phyloP scores from a whole-genome alignment of 2,797 vertebrate genomes.

The Calcarius lapponicus region DNA sequence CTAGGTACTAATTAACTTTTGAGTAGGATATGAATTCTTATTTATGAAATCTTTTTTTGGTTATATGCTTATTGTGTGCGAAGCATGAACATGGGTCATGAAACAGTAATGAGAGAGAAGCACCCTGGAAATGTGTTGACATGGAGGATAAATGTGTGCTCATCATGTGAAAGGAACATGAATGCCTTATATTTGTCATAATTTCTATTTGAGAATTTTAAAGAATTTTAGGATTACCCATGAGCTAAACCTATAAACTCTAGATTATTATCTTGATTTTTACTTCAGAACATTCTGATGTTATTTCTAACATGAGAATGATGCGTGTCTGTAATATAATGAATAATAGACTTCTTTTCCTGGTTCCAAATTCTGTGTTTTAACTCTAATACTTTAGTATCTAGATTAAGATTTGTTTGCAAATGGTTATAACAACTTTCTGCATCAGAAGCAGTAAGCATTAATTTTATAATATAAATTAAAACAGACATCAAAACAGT shows the following conservation, averaged over 20 bases:
- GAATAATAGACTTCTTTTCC: not conserved
- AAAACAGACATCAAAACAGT: not conserved
- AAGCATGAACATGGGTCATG: not conserved
- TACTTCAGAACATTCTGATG: not conserved
- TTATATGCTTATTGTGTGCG: not conserved
- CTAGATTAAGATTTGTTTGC: not conserved
- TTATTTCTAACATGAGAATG: not conserved
- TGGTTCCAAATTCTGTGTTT: not conserved
- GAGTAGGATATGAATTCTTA: not conserved
- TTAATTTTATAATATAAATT: not conserved
- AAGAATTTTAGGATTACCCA: not conserved
- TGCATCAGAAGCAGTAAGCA: not conserved
- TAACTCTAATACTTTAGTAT: not conserved
- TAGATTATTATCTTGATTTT: not conserved
- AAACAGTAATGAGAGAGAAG: not conserved
- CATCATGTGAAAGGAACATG: not conserved
- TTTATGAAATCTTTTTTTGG: not conserved
- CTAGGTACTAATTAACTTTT: not conserved
- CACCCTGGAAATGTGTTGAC: not conserved
- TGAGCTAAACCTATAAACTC: not conserved
- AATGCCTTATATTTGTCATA: not conserved
- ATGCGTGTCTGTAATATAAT: not conserved
- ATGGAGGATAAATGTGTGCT: not conserved
- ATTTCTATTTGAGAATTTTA: not conserved
- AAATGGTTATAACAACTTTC: not conserved